Conservation (phyloP, 2,797 vertebrate genomes). For the Vespertilio murinus region DNA sequence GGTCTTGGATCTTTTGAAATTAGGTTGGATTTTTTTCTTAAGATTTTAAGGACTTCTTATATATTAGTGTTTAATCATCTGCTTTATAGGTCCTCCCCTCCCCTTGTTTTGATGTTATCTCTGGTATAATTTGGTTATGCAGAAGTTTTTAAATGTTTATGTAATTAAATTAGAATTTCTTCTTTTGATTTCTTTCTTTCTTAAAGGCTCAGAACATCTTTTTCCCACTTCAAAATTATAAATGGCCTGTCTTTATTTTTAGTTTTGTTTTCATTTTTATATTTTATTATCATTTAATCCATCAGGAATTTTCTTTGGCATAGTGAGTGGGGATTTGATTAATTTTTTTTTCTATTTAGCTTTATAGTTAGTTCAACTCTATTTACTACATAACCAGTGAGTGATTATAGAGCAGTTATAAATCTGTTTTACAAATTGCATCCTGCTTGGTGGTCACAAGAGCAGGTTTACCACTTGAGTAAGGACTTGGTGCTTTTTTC, state of each 20-base stretch:
- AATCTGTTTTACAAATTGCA: background rate
- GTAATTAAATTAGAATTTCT: slow-evolving; percentile 16
- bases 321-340: background rate
- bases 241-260: background rate
- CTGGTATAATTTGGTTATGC: background rate
- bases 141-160: background rate
- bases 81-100: background rate
- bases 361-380: background rate
- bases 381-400: background rate
- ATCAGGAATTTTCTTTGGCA: background rate
- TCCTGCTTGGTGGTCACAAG: background rate
- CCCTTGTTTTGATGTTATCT: slow-evolving; percentile 22
- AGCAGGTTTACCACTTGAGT: background rate
- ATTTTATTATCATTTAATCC: background rate
- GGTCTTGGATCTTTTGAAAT: slow-evolving; percentile 15
- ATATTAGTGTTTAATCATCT: background rate
- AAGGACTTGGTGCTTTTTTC: background rate
- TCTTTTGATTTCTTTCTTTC: slow-evolving; percentile 50
- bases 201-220: slow-evolving; percentile 7
- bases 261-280: slow-evolving; percentile 36
- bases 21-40: slow-evolving; percentile 4
- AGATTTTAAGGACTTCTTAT: background rate
- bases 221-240: background rate
- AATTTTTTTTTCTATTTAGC: background rate
- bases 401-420: background rate